Evolutionary conservation across 2,113 vertebrate genomes (phyloP).

Genomic region (Miniopterus natalensis): DNA sequence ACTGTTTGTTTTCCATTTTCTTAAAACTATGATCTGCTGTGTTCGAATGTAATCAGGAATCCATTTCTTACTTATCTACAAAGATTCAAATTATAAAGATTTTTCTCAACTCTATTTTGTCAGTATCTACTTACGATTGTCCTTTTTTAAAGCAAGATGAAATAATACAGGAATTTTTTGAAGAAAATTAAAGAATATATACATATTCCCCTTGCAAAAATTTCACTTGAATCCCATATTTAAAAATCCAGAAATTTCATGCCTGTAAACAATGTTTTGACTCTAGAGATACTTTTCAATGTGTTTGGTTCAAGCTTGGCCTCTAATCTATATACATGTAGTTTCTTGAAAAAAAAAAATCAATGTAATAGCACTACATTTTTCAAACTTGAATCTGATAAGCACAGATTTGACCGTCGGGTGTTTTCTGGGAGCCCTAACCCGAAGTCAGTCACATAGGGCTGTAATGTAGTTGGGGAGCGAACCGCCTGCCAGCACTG

Average conservation of each 20-base stretch:
- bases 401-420: conserved; percentile 58
- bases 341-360: not conserved
- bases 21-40: not conserved
- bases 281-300: not conserved
- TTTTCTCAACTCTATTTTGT: not conserved
- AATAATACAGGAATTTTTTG: not conserved
- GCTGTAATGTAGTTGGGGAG: not conserved
- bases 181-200: not conserved
- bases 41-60: not conserved
- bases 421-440: not conserved
- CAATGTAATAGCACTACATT: conserved; percentile 2
- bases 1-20: not conserved
- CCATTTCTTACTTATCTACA: not conserved
- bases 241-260: not conserved
- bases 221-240: not conserved
- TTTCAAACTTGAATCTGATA: conserved; percentile 69
- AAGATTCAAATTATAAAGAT: not conserved
- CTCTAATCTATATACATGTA: not conserved
- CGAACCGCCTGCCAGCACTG: not conserved
- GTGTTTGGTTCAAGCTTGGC: not conserved
- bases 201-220: not conserved
- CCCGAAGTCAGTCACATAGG: not conserved
- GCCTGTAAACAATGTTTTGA: not conserved
- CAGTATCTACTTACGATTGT: not conserved
- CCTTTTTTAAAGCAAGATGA: not conserved